Evolutionary conservation across 2,797 vertebrate species (phyloP), one percentile per base, ranked within the genome.

Genomic region (Megalops cyprinoides): DNA sequence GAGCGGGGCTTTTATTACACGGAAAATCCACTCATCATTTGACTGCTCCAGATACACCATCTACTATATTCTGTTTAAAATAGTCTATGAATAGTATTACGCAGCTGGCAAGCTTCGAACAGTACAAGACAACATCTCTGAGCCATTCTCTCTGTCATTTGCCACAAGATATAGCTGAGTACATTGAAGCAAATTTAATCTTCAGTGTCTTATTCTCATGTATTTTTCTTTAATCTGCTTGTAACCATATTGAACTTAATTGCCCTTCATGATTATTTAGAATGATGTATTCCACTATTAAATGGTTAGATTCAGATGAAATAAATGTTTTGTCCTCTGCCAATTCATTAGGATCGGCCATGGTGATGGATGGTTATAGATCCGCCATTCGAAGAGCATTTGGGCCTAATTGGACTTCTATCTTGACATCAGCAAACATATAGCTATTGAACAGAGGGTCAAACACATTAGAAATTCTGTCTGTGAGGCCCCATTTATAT

Each of bases 321-420:
- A 81, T 81, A 78, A 82, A 80, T 65, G 42, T 6, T 34, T 76
- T 31, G 44, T 67, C 77, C n/a, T 74, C 77, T 73, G 79, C 74
- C 65, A 56, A 82, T 83, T 85, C 39, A 79, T 84, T 81, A 81
- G 74, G 76, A 80, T 74, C 76, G 46, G 77, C 34, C 14, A 55
- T 39, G 51, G 65, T 88, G 82, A 88, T 84, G 80, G 86, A 87
- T 86, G 83, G 81, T 86, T 88, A 90, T 88, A 80, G 86, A 89
- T 88, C 78, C 84, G 82, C 84, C 84, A 82, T 86, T 85, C 84
- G 81, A 71, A 86, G 78, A 85, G 82, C 82, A 25, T 83, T 90
- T 82, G 81, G 82, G 82, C 82, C 87, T 91, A 92, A 93, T 93
- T 93, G 89, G 87, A 89, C 86, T 87, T 86, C 91, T 89, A 87